phyloP scores from a whole-genome alignment of 35 echinoderm and acorn worm genomes.

The Apostichopus parvimensis region DNA sequence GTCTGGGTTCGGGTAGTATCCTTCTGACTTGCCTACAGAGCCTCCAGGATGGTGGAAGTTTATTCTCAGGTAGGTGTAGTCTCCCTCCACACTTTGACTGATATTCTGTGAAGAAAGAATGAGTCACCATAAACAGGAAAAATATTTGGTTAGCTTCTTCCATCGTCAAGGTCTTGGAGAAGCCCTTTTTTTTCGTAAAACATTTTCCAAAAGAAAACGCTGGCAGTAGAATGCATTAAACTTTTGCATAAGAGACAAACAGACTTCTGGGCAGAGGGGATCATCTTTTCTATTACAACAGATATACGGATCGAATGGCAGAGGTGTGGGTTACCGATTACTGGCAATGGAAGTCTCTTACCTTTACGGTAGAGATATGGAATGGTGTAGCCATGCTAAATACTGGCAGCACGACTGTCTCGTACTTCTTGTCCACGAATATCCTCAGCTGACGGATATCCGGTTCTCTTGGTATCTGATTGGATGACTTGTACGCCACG shows the following conservation, averaged over 20 bases:
- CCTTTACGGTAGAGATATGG: constrained; percentile 97
- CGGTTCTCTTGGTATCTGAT: constrained; percentile 82
- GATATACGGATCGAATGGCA: constrained; percentile 71
- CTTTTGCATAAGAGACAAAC: too few species aligned
- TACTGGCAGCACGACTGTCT: constrained; percentile 92
- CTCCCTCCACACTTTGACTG: constrained; percentile 96
- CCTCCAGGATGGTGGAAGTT: constrained; percentile 95
- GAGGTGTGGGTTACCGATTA: constrained; percentile 76
- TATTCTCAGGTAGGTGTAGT: constrained; percentile 95
- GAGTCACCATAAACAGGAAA: background rate
- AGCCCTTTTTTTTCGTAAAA: too few species aligned
- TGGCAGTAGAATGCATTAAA: too few species aligned
- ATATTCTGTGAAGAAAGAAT: constrained; percentile 73
- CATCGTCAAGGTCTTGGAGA: too few species aligned
- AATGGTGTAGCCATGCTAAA: constrained; percentile 92
- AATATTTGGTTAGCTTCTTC: too few species aligned
- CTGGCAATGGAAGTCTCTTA: constrained; percentile 85
- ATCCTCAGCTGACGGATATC: constrained; percentile 78
- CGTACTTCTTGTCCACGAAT: constrained; percentile 95
- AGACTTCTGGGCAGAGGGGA: too few species aligned
- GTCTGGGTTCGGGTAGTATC: constrained; percentile 79
- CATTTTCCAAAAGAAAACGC: too few species aligned
- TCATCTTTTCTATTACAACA: constrained; percentile 38
- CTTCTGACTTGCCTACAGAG: constrained; percentile 72
- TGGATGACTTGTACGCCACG: constrained; percentile 78